Evolutionary conservation across 2,888 invertebrate genomes (phyloP), one percentile per base, ranked within the genome.

Genomic region (Clitarchus hookeri): DNA sequence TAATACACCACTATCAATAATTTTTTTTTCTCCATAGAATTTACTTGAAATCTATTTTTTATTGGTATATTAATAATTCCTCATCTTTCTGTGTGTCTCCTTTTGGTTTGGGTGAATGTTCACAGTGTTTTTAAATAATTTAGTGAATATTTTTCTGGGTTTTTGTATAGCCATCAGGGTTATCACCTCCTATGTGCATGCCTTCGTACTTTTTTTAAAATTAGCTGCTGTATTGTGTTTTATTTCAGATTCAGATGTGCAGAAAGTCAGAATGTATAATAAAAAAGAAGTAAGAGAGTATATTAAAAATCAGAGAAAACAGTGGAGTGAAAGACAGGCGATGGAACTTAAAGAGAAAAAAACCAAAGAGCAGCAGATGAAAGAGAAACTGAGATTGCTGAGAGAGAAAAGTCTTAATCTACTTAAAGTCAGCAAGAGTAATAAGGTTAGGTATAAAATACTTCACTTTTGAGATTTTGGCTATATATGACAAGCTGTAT

Each of bases 401-500:
- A 27, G 44, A 23, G 27, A 82, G 82, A 82, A 82, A 82, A 82
- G 82, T 19, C 82, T 82, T 82, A 8, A 82, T n/a, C 19, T 82
- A 23, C 25, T 19, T 23, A 82, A 36, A 44, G 19, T 25, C 82
- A 82, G 44, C 12, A 27, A 27, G 27, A 23, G 27, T 23, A 82
- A 82, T 44, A 82, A 82, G 82, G 82, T 82, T 65, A n/a, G 19
- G n/a, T 65, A 65, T 65, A 19, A 65, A 65, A 23, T 65, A 65
- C 65, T 65, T 65, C 11, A 65, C 23, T 48, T 48, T 48, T 48
- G 11, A 48, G 16, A 48, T 48, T 6, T 16, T 48, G 16, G 16
- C 6, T 13, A 6, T 48, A 6, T 16, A 48, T 48, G 48, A 36
- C 36, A 36, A 36, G 36, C 36, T 36, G 36, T 36, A 36, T 3